phyloP scores from a whole-genome alignment of 2,888 invertebrate genomes.

The Margaritifera margaritifera region DNA sequence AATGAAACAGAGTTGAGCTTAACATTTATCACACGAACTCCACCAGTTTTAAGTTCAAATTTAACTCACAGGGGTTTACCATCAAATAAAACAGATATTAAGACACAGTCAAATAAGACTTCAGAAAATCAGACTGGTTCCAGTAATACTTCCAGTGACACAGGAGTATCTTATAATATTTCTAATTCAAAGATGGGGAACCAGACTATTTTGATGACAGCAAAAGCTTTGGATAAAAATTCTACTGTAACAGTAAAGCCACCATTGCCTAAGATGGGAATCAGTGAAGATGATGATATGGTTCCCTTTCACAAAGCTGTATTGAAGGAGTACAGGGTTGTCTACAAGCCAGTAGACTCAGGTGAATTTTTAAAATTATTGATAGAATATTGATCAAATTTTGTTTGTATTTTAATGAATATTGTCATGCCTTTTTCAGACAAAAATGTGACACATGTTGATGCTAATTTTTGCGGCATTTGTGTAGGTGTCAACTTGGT shows the following conservation, averaged over 20 bases:
- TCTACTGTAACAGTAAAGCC: not conserved
- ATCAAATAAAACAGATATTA: not conserved
- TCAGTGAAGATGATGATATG: slow-evolving; percentile 20
- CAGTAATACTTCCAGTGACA: not conserved
- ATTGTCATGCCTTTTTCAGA: no score
- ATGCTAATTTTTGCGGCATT: no score
- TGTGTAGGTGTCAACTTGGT: no score
- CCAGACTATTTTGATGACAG: slow-evolving; percentile 3
- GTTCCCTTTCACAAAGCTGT: slow-evolving; percentile 34
- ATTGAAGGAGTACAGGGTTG: slow-evolving; percentile 26
- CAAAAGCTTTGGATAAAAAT: slow-evolving; percentile 2
- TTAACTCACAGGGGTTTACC: not conserved
- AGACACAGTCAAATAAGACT: not conserved
- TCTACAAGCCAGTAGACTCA: slow-evolving; percentile 12
- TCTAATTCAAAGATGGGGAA: not conserved
- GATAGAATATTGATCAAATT: no score
- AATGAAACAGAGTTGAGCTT: slow-evolving; percentile 1
- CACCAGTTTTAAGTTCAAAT: slow-evolving; percentile 2
- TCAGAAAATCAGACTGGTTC: not conserved
- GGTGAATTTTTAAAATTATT: slow-evolving; percentile 5
- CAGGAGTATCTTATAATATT: no score
- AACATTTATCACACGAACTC: not conserved
- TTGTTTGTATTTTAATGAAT: no score
- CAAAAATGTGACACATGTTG: no score
- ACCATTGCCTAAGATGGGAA: slow-evolving; percentile 13